Evolutionary conservation across 2,888 invertebrate species (phyloP).

Genomic region (Rhingia campestris): DNA sequence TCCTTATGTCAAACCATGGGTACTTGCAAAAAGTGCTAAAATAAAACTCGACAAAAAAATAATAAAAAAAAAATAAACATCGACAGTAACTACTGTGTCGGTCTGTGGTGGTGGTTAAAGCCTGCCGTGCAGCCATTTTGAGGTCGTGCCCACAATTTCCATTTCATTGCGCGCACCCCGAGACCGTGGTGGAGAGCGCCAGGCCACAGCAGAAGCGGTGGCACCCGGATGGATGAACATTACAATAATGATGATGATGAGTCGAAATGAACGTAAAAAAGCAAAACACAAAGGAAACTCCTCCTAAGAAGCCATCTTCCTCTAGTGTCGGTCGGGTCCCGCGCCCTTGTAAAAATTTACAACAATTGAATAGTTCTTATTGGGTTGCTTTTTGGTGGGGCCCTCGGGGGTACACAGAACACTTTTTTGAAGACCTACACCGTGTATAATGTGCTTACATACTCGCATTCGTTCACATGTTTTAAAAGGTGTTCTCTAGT

Average conservation of each 20-base stretch:
- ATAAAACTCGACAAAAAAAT: constrained; percentile 6
- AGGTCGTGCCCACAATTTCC: constrained; percentile 59
- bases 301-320: constrained; percentile 38
- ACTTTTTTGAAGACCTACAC: constrained; percentile 10
- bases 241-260: constrained; percentile 56
- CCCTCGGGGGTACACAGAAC: constrained; percentile 12
- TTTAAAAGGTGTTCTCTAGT: constrained; percentile 55
- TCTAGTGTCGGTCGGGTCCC: constrained; percentile 17
- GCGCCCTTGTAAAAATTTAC: constrained; percentile 54
- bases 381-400: constrained; percentile 24
- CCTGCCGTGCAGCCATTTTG: constrained; percentile 39
- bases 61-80: constrained; percentile 27
- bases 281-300: background rate
- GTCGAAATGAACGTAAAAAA: constrained; percentile 37
- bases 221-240: constrained; percentile 51
- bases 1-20: constrained; percentile 1
- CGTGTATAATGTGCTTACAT: constrained; percentile 50
- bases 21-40: constrained; percentile 11
- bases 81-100: constrained; percentile 38
- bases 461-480: constrained; percentile 60
- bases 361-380: constrained; percentile 48
- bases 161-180: constrained; percentile 45
- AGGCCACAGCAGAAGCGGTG: constrained; percentile 11
- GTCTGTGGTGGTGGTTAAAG: constrained; percentile 7
- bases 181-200: constrained; percentile 29